Conservation (phyloP, 1,140 invertebrate species). For the Calliopsis andreniformis region DNA sequence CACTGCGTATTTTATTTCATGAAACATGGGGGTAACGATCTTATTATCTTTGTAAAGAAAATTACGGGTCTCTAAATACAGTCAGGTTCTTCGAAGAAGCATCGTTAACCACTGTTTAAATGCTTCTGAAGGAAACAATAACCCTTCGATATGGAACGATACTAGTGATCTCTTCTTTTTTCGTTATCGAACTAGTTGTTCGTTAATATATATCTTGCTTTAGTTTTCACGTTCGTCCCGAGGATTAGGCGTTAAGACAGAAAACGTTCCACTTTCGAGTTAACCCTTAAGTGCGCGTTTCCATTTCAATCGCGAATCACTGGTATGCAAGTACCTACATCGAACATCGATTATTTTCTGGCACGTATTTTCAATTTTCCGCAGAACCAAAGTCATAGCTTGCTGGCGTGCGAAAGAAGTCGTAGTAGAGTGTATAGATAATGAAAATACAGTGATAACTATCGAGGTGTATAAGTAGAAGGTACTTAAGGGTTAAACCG, state of each 20-base stretch:
- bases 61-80: too few relatives aligned
- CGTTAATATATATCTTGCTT: neutral
- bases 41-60: too few relatives aligned
- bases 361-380: too few relatives aligned
- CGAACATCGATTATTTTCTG: too few relatives aligned
- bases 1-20: neutral
- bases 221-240: neutral
- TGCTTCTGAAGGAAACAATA: neutral
- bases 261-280: too few relatives aligned
- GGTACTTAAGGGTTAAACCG: conserved; percentile 28
- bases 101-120: neutral
- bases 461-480: neutral
- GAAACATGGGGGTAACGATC: neutral
- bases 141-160: neutral
- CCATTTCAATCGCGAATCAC: neutral
- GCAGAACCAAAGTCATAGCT: too few relatives aligned
- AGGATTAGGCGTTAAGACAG: conserved; percentile 4
- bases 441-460: neutral
- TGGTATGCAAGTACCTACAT: too few relatives aligned
- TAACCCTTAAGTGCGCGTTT: neutral
- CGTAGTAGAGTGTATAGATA: neutral
- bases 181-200: conserved; percentile 1
- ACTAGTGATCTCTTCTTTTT: neutral
- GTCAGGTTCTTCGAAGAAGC: neutral
- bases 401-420: too few relatives aligned